phyloP scores from a whole-genome alignment of 2,797 vertebrate genomes.

The Cryptoprocta ferox region DNA sequence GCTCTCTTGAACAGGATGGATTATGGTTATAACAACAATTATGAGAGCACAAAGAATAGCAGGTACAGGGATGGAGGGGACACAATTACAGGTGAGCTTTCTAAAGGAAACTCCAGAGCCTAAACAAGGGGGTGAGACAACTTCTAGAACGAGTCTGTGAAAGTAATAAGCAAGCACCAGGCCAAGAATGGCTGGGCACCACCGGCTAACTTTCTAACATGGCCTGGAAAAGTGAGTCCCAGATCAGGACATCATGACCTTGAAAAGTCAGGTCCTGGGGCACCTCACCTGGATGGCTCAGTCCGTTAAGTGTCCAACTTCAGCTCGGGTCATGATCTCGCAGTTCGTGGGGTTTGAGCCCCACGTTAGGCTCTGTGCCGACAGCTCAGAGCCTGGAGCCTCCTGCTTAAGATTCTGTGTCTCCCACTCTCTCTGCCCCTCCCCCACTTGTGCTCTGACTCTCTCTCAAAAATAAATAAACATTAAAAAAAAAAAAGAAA shows the following conservation, averaged over 20 bases:
- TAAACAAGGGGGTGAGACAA: neutral
- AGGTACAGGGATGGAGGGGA: neutral
- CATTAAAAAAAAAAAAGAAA: too few relatives aligned
- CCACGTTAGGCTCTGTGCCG: too few relatives aligned
- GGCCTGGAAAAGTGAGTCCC: neutral
- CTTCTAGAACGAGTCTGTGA: fast-evolving
- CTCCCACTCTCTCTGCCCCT: too few relatives aligned
- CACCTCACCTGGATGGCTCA: too few relatives aligned
- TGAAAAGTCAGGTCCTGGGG: neutral
- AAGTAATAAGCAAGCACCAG: neutral
- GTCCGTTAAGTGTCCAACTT: too few relatives aligned
- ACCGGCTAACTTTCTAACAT: neutral
- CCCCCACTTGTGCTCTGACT: too few relatives aligned
- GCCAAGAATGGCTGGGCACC: neutral
- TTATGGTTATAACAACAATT: neutral
- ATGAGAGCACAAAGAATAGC: neutral
- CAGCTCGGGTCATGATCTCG: too few relatives aligned
- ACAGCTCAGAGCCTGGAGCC: too few relatives aligned
- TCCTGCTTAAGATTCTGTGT: too few relatives aligned
- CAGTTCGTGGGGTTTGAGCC: too few relatives aligned
- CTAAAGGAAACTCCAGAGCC: neutral
- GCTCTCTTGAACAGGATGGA: neutral
- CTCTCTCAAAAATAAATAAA: too few relatives aligned
- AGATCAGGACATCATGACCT: neutral
- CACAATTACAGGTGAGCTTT: neutral